Evolutionary conservation across 2,113 vertebrate genomes (phyloP).

Genomic region (Speoplatyrhinus poulsoni): DNA sequence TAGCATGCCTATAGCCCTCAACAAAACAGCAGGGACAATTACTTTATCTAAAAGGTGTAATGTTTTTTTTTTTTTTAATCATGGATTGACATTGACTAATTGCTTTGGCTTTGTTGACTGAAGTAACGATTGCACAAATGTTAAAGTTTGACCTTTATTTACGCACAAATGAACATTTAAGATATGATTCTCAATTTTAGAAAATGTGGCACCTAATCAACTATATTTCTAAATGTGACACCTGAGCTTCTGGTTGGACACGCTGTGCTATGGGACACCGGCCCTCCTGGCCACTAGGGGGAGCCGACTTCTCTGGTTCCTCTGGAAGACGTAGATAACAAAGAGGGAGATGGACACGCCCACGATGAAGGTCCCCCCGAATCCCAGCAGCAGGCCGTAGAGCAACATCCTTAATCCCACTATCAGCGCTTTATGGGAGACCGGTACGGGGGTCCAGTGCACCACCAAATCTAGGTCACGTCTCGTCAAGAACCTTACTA

Average conservation of each 20-base stretch:
- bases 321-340: conserved; percentile 35
- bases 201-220: not conserved
- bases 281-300: not conserved
- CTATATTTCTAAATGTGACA: not conserved
- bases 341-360: conserved; percentile 5
- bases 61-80: conserved; percentile 27
- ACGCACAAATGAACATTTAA: not conserved
- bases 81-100: conserved; percentile 8
- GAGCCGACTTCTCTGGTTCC: not conserved
- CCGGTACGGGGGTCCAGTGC: conserved; percentile 55
- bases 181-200: not conserved
- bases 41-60: conserved; percentile 38
- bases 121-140: not conserved
- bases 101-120: not conserved
- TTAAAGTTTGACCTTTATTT: conserved; percentile 13
- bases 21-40: conserved; percentile 34
- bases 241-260: not conserved
- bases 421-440: conserved; percentile 62
- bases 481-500: conserved; percentile 63
- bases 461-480: conserved; percentile 74
- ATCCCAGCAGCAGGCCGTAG: conserved; percentile 78
- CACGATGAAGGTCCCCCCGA: conserved; percentile 59
- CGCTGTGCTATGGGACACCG: not conserved
- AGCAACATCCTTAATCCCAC: conserved; percentile 70
- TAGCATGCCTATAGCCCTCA: conserved; percentile 24